Conservation (phyloP, 2,888 invertebrate species). For the Plebejus anna region DNA sequence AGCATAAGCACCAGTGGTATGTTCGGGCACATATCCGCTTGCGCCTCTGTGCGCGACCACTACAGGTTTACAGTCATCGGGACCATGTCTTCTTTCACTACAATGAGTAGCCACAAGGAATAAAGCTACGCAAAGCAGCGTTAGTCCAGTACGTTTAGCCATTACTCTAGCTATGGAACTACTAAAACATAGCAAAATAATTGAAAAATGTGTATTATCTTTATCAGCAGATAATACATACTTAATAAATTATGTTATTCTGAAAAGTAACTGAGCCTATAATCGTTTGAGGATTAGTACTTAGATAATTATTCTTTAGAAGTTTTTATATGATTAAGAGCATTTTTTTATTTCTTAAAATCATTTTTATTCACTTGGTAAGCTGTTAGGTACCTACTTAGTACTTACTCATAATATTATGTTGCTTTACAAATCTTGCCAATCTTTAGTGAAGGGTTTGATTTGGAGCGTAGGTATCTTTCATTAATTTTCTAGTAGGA, state of each 20-base stretch:
- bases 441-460: too few relatives aligned
- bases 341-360: not conserved
- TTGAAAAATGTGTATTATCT: not conserved
- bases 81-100: conserved; percentile 36
- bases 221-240: not conserved
- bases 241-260: not conserved
- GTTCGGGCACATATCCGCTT: conserved; percentile 70
- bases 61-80: conserved; percentile 51
- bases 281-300: not conserved
- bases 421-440: too few relatives aligned
- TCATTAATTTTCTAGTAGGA: too few relatives aligned
- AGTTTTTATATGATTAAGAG: not conserved
- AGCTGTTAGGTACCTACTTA: too few relatives aligned
- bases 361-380: too few relatives aligned
- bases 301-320: not conserved
- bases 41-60: conserved; percentile 67
- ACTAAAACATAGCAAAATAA: conserved; percentile 15
- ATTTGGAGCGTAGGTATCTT: too few relatives aligned
- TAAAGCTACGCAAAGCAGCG: conserved; percentile 26
- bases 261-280: not conserved
- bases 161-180: not conserved
- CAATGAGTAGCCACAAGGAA: conserved; percentile 27
- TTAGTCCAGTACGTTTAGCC: conserved; percentile 14
- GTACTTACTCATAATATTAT: too few relatives aligned
- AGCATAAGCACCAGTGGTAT: conserved; percentile 67